Conservation (phyloP, 1,140 invertebrate genomes). For the Drosophila tristis region DNA sequence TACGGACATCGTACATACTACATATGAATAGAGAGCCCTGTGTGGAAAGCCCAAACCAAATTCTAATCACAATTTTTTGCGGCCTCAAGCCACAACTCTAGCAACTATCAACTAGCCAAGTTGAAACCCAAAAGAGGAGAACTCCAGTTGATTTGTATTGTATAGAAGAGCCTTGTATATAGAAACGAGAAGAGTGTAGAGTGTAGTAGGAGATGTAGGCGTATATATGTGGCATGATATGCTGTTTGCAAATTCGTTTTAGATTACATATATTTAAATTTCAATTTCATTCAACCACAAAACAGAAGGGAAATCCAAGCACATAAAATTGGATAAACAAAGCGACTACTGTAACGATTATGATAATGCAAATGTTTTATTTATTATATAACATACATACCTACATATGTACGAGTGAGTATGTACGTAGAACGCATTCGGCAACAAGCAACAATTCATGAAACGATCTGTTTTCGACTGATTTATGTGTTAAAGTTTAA, state of each 20-base stretch:
- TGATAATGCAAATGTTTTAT: constrained; percentile 48
- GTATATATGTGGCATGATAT: constrained; percentile 4
- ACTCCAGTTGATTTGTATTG: constrained; percentile 29
- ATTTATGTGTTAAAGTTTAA: constrained; percentile 72
- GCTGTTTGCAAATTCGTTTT: constrained; percentile 46
- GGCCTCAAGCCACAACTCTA: not conserved
- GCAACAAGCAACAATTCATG: constrained; percentile 48
- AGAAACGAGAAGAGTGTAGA: constrained; percentile 8
- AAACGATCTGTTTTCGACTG: constrained; percentile 62
- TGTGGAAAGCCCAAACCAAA: not conserved
- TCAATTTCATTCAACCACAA: constrained; percentile 20
- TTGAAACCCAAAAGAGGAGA: not conserved
- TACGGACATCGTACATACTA: not conserved
- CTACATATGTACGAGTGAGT: too few relatives aligned
- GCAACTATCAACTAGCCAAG: constrained; percentile 1
- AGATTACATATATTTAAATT: constrained; percentile 24
- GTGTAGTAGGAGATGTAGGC: constrained; percentile 14
- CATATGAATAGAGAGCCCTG: not conserved
- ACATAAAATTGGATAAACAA: constrained; percentile 28
- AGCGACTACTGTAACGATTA: constrained; percentile 41
- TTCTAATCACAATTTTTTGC: constrained; percentile 1
- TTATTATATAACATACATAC: constrained; percentile 36
- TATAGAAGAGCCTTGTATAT: constrained; percentile 35
- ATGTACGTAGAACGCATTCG: not conserved
- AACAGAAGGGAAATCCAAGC: constrained; percentile 26